Evolutionary conservation across 2,888 invertebrate species (phyloP).

Genomic region (Halocaridina rubra): DNA sequence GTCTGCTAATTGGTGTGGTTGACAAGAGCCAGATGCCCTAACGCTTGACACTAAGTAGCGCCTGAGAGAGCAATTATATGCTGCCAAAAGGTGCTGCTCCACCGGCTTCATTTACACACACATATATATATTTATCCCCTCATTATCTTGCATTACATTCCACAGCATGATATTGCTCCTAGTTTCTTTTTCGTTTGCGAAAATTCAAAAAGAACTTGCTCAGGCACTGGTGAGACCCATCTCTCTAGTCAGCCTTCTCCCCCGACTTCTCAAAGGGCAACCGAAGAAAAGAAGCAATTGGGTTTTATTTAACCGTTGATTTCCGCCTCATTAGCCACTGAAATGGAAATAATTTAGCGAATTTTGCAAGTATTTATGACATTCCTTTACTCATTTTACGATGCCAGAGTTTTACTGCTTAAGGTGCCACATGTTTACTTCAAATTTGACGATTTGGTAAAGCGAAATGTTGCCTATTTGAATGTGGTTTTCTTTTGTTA

Average conservation of each 20-base stretch:
- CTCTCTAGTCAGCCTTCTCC: too few relatives aligned
- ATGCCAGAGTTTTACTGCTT: too few relatives aligned
- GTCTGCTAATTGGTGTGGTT: constrained; percentile 46
- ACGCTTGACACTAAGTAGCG: constrained; percentile 42
- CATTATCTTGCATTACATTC: not conserved
- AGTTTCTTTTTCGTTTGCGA: not conserved
- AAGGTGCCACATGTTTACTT: too few relatives aligned
- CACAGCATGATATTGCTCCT: not conserved
- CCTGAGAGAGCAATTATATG: constrained; percentile 41
- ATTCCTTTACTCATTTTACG: too few relatives aligned
- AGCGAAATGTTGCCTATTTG: too few relatives aligned
- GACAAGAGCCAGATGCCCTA: constrained; percentile 43
- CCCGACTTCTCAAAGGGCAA: not conserved
- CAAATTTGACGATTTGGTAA: too few relatives aligned
- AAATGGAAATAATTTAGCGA: too few relatives aligned
- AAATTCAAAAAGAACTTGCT: not conserved
- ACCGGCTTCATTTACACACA: too few relatives aligned
- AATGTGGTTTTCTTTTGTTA: too few relatives aligned
- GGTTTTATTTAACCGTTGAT: not conserved
- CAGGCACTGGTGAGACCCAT: not conserved
- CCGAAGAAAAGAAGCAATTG: not conserved
- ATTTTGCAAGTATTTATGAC: too few relatives aligned
- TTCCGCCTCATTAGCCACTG: not conserved
- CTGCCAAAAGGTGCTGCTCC: constrained; percentile 51
- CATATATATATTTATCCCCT: constrained; percentile 36